Conservation (phyloP, 2,888 invertebrate species). For the Carpatolechia fugitivella region DNA sequence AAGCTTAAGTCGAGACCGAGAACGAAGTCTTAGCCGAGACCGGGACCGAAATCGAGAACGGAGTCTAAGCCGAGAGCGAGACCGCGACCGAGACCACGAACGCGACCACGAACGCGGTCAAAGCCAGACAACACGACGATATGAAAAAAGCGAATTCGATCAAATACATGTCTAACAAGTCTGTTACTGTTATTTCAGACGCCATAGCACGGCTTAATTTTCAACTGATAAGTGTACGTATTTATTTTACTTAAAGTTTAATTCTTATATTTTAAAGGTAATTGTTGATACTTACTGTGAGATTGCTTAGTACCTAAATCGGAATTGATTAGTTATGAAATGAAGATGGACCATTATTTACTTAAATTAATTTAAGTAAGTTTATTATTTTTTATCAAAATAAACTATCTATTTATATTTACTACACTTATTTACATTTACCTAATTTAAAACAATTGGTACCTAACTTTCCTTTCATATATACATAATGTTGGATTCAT, state of each 20-base stretch:
- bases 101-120: not conserved
- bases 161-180: slow-evolving; percentile 80
- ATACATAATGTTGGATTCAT: slow-evolving; percentile 11
- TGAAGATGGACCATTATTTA: slow-evolving; percentile 26
- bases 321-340: slow-evolving; percentile 56
- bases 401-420: not conserved
- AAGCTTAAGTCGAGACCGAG: not conserved
- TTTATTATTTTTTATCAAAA: slow-evolving; percentile 17
- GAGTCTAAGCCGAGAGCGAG: not conserved
- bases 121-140: slow-evolving; percentile 40
- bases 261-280: slow-evolving; percentile 10
- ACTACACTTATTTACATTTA: not conserved
- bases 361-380: slow-evolving; percentile 21
- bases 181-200: not conserved
- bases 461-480: not conserved
- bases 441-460: not conserved
- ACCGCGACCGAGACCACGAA: not conserved
- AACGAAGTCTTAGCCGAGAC: not conserved
- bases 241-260: not conserved
- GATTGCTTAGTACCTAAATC: slow-evolving; percentile 24
- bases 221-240: not conserved
- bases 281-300: slow-evolving; percentile 13
- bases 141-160: slow-evolving; percentile 59
- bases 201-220: not conserved
- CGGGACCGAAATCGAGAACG: not conserved